A percentile compares a stretch with the other conserved stretches of the same genome.
phyloP scores from a whole-genome alignment of 2,888 invertebrate genomes.

The Neoaliturus tenellus region DNA sequence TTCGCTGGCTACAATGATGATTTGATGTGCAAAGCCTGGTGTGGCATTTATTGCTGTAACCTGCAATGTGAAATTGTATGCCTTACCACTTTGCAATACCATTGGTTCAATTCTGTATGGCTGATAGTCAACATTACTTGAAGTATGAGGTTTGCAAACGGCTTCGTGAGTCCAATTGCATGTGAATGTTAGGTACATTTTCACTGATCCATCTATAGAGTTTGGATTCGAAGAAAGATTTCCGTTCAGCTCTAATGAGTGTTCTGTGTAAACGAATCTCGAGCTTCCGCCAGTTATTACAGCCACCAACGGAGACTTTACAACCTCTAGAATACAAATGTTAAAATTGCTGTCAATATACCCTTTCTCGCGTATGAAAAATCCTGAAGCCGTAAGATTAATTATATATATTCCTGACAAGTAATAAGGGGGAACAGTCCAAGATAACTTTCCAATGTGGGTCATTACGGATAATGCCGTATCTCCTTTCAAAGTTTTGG shows the following conservation, averaged over 20 bases:
- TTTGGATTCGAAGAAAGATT: not conserved
- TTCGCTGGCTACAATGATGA: not conserved
- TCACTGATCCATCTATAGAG: not conserved
- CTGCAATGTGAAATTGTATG: not conserved
- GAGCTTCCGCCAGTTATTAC: not conserved
- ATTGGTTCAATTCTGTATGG: not conserved
- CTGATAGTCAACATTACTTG: not conserved
- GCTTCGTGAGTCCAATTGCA: not conserved
- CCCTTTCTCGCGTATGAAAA: not conserved
- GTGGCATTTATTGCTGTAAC: not conserved
- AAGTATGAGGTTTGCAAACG: not conserved
- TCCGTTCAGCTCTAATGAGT: not conserved
- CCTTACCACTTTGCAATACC: not conserved
- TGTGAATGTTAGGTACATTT: not conserved
- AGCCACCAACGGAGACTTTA: not conserved
- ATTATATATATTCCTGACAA: not conserved
- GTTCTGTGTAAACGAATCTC: not conserved
- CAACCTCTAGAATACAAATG: not conserved
- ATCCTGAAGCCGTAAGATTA: not conserved
- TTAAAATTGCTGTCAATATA: not conserved
- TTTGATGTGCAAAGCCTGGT: not conserved
- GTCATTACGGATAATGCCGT: not conserved
- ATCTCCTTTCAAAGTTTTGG: not conserved
- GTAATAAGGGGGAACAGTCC: not conserved
- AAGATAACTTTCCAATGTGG: not conserved